Base-by-base conservation (phyloP, 2,888 invertebrate genomes). In the Pterostichus madidus region DNA sequence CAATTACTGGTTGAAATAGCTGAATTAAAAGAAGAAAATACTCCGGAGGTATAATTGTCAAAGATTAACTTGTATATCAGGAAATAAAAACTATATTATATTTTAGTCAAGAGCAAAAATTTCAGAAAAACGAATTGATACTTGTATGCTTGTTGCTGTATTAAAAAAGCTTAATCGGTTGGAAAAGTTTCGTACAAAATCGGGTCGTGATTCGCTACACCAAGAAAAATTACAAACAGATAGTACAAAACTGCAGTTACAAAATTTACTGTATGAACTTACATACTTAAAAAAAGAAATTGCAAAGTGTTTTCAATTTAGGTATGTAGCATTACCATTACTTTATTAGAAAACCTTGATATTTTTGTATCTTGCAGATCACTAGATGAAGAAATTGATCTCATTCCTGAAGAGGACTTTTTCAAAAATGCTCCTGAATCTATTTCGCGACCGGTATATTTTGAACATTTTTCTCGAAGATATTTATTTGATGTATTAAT, bases 261-360 rank as follows among this genome's bases (percentile, higher is more conserved):
- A 99, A 90, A 99, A 99, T 91, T 92, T 99, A 76, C 91, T 98
- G 5, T 99, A 99, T 89, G 99, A 99, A 92, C 95, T 96, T 7
- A 95, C 97, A 88, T 98, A 99, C 91, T 91, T 99, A 17, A 95
- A 97, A 86, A 97, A 97, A 86, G 98, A 99, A 92, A 97, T 97
- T n/a, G 94, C 96, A 17, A 97, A 97, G 87, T 98, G 98, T 88
- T 92, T 97, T 84, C 97, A 98, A 88, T 98, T 98, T 88, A 98
- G 97, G 94, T 94, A 89, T 88, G 92, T 86, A 59, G 6, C 8
- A 68, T 13, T 39, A 68, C 5, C 11, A n/a, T 13, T 35, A 39
- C 80, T 35, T 80, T 83, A 77, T 56, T 84, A 75, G 46, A 79
- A 61, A 24, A 3, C 24, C 24, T 39, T 5, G 3, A 73, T 46